Base-by-base conservation (phyloP, 2,888 invertebrate genomes). In the Synergus gifuensis region DNA sequence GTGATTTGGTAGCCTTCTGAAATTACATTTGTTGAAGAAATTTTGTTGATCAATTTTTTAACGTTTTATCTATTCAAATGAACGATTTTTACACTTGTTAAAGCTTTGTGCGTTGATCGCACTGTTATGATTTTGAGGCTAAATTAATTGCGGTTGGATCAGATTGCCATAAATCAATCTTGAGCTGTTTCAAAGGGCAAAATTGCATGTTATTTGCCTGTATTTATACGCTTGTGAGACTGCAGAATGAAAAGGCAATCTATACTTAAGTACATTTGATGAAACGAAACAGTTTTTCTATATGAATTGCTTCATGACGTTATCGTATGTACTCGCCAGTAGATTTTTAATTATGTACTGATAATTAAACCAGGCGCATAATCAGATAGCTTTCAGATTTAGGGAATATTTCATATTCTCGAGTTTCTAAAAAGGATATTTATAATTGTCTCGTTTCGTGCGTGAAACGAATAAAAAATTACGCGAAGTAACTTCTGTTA, bases 401-500 rank as follows among this genome's bases (percentile, higher is more conserved):
- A 1, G 3, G 60, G 12, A 60, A 22, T 60, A n/a, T 60, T 8
- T 60, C 18, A 60, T 60, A 60, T 60, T 22, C 60, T 60, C 18
- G 0, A 22, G 0, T 60, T 60, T 60, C 0, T 18, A 12, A 60
- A 11, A 22, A 22, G 14, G 14, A 49, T 49, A 28, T 28, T 28
- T 28, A 28, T 28, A 28, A 28, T 22, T 22, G n/a, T 60, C 60
- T 22, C 11, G 12, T 60, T 22, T 18, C 22, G 60, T 60, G 60
- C 22, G 18, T 60, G 60, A 60, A 60, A 60, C 22, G 11, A 60
- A 60, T 60, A 2, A 22, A 22, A 60, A 60, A 60, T 54, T 54
- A n/a, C 60, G 49, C 46, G 44, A 81, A 77, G 73, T 67, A 76
- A 79, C 18, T 54, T 60, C 40, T 76, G 78, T 82, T 82, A 67